A percentile compares a stretch with the other conserved stretches of the same genome.
phyloP scores from a whole-genome alignment of 2,113 vertebrate species.

The Orthochromis malagaraziensis region DNA sequence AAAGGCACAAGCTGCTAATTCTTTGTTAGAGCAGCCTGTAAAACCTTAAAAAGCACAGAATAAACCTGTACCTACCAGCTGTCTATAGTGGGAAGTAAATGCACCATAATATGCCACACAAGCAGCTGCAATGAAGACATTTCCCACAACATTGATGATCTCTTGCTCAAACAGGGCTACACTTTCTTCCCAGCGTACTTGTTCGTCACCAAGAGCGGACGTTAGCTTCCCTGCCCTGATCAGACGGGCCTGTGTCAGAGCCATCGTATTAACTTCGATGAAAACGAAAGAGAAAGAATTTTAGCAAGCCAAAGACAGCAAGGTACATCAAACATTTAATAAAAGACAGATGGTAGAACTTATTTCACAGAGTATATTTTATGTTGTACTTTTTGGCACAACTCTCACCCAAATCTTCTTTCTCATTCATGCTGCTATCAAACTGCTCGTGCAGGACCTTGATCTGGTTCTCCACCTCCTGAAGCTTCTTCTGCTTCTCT shows the following conservation, averaged over 20 bases:
- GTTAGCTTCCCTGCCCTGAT: slow-evolving; percentile 76
- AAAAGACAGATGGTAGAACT: not conserved
- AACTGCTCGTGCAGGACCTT: slow-evolving; percentile 75
- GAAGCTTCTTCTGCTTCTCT: slow-evolving; percentile 75
- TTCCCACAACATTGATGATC: slow-evolving; percentile 75
- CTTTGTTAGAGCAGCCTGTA: not conserved
- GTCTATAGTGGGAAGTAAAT: slow-evolving; percentile 80
- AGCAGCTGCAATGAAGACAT: slow-evolving; percentile 82
- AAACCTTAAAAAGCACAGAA: not conserved
- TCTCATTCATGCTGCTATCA: slow-evolving; percentile 74
- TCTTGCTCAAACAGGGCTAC: slow-evolving; percentile 75
- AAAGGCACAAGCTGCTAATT: not conserved
- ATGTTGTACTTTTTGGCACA: not conserved
- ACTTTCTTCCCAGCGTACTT: slow-evolving; percentile 81
- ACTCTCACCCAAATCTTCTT: slow-evolving; percentile 72
- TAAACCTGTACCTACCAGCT: slow-evolving; percentile 55
- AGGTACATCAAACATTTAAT: not conserved
- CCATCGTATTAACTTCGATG: slow-evolving; percentile 70
- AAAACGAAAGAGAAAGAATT: not conserved
- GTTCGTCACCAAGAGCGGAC: slow-evolving; percentile 75
- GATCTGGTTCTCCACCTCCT: slow-evolving; percentile 75
- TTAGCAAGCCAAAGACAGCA: not conserved
- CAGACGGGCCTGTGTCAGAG: slow-evolving; percentile 75
- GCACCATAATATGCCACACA: slow-evolving; percentile 82
- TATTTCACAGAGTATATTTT: not conserved